Base-by-base conservation (phyloP, 1,140 invertebrate genomes). In the Caenorhabditis brenneri region DNA sequence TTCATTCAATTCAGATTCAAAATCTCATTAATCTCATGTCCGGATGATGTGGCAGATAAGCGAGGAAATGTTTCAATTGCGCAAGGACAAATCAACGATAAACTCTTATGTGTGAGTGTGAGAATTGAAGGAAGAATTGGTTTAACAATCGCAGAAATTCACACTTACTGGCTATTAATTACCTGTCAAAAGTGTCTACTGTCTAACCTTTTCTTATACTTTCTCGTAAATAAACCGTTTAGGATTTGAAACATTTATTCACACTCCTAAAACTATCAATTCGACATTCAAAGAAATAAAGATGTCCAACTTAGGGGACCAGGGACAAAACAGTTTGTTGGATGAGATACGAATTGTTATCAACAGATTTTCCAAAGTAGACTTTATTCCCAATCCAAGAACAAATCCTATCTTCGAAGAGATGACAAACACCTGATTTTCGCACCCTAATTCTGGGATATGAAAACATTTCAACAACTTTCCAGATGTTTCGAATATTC, bases 21-120 rank as follows among this genome's bases (percentile, higher is more conserved):
- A 74, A 42, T 36, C 29, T 74, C 65, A 74, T 74, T 74, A 74
- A 74, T 74, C 65, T 74, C 36, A 74, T 42, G 65, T 74, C 65
- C 65, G 36, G 65, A 74, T 24, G 65, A 74, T 74, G 65, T 74
- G 65, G 65, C 65, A 74, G 65, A 74, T 74, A 74, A 74, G 65
- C 65, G 65, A 74, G 33, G n/a, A 42, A 74, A 42, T 74, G 65
- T 74, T 74, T 74, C 65, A 74, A 74, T 74, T 74, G 65, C 65
- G 65, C 65, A 74, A 74, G 65, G 65, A 74, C 65, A 74, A 74
- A 74, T 74, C 65, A 74, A 74, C 65, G 36, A 74, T 74, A 74
- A 74, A 74, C 65, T 74, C 65, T 12, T 74, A 6, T 42, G 36
- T 74, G n/a, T 33, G n/a, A 7, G 65, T 65, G 60, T 27, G 60